phyloP scores from a whole-genome alignment of 2,113 vertebrate genomes.

The Callospermophilus lateralis region DNA sequence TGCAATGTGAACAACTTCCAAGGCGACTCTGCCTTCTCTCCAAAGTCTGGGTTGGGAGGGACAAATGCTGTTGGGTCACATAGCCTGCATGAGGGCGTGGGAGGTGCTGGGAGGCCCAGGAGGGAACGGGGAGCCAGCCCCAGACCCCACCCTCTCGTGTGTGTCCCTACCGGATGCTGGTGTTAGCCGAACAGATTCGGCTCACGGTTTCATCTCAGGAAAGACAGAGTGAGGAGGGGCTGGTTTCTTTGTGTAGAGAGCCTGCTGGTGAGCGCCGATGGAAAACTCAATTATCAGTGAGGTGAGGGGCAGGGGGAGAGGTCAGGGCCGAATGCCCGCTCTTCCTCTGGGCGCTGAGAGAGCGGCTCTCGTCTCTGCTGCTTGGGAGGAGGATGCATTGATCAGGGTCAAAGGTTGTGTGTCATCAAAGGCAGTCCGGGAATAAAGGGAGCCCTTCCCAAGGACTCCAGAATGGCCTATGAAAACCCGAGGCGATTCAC shows the following conservation, averaged over 20 bases:
- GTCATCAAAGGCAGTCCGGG: slow-evolving; percentile 78
- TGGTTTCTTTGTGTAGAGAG: slow-evolving; percentile 71
- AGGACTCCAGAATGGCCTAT: slow-evolving; percentile 60
- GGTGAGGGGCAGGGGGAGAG: slow-evolving; percentile 80
- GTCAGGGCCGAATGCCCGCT: slow-evolving; percentile 72
- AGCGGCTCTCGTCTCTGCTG: slow-evolving; percentile 34
- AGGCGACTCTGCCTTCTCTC: not conserved
- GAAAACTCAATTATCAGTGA: slow-evolving; percentile 79
- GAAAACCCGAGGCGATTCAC: slow-evolving; percentile 29
- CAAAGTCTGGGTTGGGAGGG: not conserved
- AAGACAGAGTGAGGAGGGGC: slow-evolving; percentile 59
- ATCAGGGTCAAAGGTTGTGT: slow-evolving; percentile 79
- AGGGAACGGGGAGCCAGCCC: not conserved
- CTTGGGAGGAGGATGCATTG: slow-evolving; percentile 71
- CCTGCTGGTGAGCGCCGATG: slow-evolving; percentile 64
- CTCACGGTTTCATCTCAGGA: slow-evolving; percentile 40
- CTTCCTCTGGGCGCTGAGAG: slow-evolving; percentile 81
- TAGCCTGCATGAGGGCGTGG: not conserved
- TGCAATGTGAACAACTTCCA: not conserved
- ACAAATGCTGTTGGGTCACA: not conserved
- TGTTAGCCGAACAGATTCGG: slow-evolving; percentile 25
- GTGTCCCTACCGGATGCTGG: slow-evolving; percentile 23
- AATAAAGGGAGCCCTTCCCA: slow-evolving; percentile 76
- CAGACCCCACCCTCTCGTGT: not conserved
- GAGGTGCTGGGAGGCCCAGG: not conserved